Conservation (phyloP, 2,113 vertebrate species). For the Pterophyllum scalare region DNA sequence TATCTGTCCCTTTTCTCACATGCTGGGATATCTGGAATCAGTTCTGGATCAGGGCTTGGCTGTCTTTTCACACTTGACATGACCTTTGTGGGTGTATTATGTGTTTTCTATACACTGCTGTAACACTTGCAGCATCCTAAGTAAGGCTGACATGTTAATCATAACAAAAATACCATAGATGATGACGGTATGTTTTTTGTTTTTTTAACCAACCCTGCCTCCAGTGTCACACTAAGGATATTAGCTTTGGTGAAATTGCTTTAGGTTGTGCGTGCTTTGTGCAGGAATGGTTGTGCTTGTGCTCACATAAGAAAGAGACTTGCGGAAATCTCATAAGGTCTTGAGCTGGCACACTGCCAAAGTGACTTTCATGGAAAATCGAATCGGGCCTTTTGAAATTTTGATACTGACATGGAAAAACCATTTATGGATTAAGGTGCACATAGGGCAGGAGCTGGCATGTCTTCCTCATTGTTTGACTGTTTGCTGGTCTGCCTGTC, state of each 20-base stretch:
- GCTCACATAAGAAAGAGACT: not conserved
- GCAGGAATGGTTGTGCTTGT: not conserved
- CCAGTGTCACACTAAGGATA: not conserved
- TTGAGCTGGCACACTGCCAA: constrained; percentile 25
- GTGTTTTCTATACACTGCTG: not conserved
- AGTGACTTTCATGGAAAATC: constrained; percentile 33
- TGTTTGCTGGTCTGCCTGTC: constrained; percentile 19
- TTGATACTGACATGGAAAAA: constrained; percentile 35
- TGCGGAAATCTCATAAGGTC: constrained; percentile 12
- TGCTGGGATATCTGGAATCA: not conserved
- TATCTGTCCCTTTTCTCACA: not conserved
- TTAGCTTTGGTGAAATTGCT: not conserved
- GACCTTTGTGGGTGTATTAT: constrained; percentile 34
- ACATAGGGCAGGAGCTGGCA: constrained; percentile 16
- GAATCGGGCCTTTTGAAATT: not conserved
- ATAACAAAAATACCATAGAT: not conserved
- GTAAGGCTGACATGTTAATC: not conserved
- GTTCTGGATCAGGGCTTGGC: constrained; percentile 2
- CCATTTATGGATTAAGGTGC: constrained; percentile 52
- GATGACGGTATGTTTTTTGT: not conserved
- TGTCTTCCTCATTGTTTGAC: constrained; percentile 36
- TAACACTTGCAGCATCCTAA: not conserved
- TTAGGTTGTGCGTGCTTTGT: not conserved
- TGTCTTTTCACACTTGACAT: constrained; percentile 14
- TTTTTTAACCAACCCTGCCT: not conserved